Evolutionary conservation across 37 sponge, comb jelly and placozoan genomes (phyloP).

Genomic region (Bolinopsis microptera): DNA sequence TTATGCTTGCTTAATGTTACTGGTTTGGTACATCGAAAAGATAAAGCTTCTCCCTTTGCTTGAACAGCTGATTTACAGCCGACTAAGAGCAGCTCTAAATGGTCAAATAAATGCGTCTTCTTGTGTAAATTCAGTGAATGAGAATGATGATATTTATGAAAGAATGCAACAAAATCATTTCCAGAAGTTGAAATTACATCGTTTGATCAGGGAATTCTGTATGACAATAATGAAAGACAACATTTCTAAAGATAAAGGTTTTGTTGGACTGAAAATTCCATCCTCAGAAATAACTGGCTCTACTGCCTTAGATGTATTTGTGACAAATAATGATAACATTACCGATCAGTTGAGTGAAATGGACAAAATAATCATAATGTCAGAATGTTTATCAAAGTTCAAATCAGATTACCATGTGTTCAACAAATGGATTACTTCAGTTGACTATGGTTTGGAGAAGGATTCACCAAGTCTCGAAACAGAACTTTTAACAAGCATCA

Average conservation of each 20-base stretch:
- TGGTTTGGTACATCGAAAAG: neutral
- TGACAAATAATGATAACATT: neutral
- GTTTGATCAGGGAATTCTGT: conserved; percentile 10
- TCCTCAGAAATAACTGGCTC: neutral
- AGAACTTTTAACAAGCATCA: neutral
- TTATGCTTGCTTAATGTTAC: conserved; percentile 30
- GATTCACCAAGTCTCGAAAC: neutral
- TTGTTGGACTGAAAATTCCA: neutral
- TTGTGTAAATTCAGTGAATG: neutral
- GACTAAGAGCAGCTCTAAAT: neutral
- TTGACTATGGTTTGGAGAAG: neutral
- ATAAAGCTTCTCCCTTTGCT: neutral
- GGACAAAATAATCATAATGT: neutral
- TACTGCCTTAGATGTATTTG: neutral
- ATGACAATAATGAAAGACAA: neutral
- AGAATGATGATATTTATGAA: neutral
- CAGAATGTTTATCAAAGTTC: neutral
- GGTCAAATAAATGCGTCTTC: neutral
- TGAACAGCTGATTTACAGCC: neutral
- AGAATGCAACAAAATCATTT: neutral
- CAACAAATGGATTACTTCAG: conserved; percentile 23
- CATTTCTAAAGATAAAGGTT: neutral
- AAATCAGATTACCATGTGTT: neutral
- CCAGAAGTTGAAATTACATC: neutral
- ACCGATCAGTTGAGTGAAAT: neutral